Evolutionary conservation across 2,797 vertebrate species (phyloP), one percentile per base, ranked within the genome.

Genomic region (Centroberyx gerrardi): DNA sequence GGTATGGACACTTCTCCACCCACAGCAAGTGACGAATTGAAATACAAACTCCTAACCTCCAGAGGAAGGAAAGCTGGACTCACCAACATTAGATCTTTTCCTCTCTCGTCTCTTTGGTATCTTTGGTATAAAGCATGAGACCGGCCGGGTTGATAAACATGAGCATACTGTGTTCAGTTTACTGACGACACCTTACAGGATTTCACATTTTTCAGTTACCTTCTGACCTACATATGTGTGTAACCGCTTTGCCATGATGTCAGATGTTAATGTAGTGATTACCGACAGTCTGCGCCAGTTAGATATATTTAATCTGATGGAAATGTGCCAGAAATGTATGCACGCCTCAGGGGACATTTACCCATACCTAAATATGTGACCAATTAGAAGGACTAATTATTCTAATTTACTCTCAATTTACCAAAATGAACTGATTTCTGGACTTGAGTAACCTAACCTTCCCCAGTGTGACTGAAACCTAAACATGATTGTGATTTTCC

Each of bases 11-110:
- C 22, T 22, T 22, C 22, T 22, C 22, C 22, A 1, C 68, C 52
- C 28, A 60, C 52, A 52, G 68, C 56, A 73, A 56, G 36, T 9
- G 59, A 84, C 70, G 64, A 79, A 78, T 78, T 76, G 27, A 48
- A 53, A 63, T 75, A 67, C 1, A 4, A 71, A n/a, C 31, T 56
- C 49, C 38, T 9, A 6, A 69, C 22, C 22, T 22, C 22, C 22
- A 22, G 22, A 22, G 22, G 22, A 22, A 22, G 22, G 22, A 22
- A 22, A 22, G 1, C 22, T 22, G 22, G 22, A 22, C 22, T 22
- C 22, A 22, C 22, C 22, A 22, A 22, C 22, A 22, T 22, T 22
- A 22, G 22, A 22, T 22, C 22, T 22, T 22, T 22, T 22, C 22
- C 22, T 22, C 22, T 22, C 22, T 22, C 22, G 22, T 22, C 22